Base-by-base conservation (phyloP, 2,113 vertebrate genomes). In the Halichoerus grypus region DNA sequence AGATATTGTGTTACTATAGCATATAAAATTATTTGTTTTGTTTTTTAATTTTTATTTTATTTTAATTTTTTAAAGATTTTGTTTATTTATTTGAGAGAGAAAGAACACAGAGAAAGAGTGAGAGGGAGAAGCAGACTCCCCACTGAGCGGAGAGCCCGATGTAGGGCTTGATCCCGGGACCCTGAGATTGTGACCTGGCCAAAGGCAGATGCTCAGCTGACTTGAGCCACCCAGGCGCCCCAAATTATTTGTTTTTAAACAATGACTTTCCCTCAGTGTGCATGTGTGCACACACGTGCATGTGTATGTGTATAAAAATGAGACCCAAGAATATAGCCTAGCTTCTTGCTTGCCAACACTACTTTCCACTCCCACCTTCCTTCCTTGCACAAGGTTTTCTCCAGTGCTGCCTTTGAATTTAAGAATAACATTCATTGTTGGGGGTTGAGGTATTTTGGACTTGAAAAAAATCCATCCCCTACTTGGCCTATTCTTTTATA, bases 161-260 rank as follows among this genome's bases (percentile, higher is more conserved):
- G 46, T 46, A 1, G 46, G 7, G 46, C 46, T 46, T 46, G 46
- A 46, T 46, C 46, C 46, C 1, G 46, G 46, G 7, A 46, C 46
- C 46, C 46, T 46, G 46, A 46, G 46, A 46, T 46, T 46, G 46
- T 46, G 46, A 46, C 46, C 46, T 46, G 46, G 46, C 8, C 46
- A 46, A 46, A 46, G 46, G 46, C 46, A 46, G 7, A 46, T 46
- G 46, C 46, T 46, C 46, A 46, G 46, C 1, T 46, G 46, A 46
- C 46, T 46, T 46, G 46, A 46, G 46, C 7, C 46, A 46, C 8
- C 46, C 46, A 46, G 46, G 46, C 46, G 46, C 46, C 46, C 46
- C 53, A 92, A 92, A 53, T 67, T 67, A 53, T 33, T 74, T 76
- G 59, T 91, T 93, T 91, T 96, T 88, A 91, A 91, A n/a, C 18